Percentiles rank a stretch among this genome's conserved stretches.
phyloP scores from a whole-genome alignment of 2,113 vertebrate genomes.

The Ictalurus furcatus region DNA sequence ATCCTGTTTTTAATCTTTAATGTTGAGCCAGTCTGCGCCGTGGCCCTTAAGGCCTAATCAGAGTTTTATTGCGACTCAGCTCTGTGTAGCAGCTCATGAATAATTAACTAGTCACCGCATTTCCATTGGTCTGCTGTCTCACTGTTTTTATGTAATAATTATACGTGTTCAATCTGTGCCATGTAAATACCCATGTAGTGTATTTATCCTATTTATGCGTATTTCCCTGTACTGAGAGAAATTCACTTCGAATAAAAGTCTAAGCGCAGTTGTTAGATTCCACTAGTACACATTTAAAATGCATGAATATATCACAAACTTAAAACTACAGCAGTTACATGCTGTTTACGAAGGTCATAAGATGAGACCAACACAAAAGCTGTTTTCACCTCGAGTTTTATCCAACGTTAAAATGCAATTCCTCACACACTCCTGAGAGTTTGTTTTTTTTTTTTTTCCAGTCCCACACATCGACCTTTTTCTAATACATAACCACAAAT shows the following conservation, averaged over 20 bases:
- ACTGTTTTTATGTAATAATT: neutral
- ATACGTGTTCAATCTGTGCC: neutral
- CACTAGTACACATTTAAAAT: neutral
- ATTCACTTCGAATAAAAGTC: neutral
- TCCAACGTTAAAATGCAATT: neutral
- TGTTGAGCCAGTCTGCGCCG: slow-evolving; percentile 12
- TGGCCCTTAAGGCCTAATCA: slow-evolving; percentile 34
- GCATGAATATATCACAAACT: neutral
- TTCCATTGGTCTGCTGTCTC: neutral
- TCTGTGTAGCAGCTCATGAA: slow-evolving; percentile 14
- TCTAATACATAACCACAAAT: neutral
- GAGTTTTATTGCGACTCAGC: slow-evolving; percentile 18
- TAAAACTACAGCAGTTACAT: neutral
- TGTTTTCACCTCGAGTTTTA: neutral
- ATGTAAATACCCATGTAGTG: neutral
- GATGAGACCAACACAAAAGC: neutral
- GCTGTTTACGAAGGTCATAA: neutral
- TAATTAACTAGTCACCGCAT: slow-evolving; percentile 1
- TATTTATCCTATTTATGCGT: neutral
- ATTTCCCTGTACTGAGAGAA: neutral
- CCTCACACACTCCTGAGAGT: neutral
- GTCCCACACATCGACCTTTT: neutral
- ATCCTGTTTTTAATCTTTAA: slow-evolving; percentile 18
- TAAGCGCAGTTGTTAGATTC: neutral
- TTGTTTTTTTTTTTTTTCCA: neutral